Evolutionary conservation across 2,113 vertebrate species (phyloP), one percentile per base, ranked within the genome.

Genomic region (Nycticebus coucang): DNA sequence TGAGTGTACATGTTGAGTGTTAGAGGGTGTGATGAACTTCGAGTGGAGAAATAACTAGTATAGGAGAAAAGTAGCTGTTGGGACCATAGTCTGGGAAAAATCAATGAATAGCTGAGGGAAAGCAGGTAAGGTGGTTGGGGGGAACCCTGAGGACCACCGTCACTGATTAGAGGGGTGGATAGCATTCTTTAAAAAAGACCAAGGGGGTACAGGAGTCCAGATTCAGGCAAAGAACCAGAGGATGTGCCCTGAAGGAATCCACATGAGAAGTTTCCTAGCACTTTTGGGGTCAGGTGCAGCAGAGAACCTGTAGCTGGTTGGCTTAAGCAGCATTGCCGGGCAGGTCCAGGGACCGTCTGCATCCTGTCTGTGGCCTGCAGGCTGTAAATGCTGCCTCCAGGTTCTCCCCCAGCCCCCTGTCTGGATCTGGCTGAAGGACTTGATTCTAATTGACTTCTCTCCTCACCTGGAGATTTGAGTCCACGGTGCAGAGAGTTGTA

Each of bases 1-100:
- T n/a, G n/a, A n/a, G n/a, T n/a, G 66, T 53, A 50, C 30, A n/a
- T 72, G 9, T n/a, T 88, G 72, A 68, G 7, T 84, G 91, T 85
- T 62, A 37, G 53, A 72, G 26, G 14, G 10, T 82, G 66, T 37
- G 33, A 50, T 22, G 5, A 13, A 68, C 41, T 68, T 78, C 64
- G 7, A 53, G 3, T n/a, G 33, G 28, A 18, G 50, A 18, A 59
- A 57, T 50, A 79, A 68, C 57, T 17, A 22, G 0, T 24, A 59
- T 22, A 69, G 53, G 59, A 64, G 15, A 12, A 28, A 50, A 53
- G 53, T 17, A 13, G 45, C 35, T 41, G 5, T 24, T 24, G 55
- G 35, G 18, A 6, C 33, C 66, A 50, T 71, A n/a, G 1, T 85
- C 19, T 93, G 37, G 87, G 78, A 26, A 35, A 35, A 30, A 68